Base-by-base conservation (phyloP, 2,797 vertebrate genomes). In the Nyctibius grandis region DNA sequence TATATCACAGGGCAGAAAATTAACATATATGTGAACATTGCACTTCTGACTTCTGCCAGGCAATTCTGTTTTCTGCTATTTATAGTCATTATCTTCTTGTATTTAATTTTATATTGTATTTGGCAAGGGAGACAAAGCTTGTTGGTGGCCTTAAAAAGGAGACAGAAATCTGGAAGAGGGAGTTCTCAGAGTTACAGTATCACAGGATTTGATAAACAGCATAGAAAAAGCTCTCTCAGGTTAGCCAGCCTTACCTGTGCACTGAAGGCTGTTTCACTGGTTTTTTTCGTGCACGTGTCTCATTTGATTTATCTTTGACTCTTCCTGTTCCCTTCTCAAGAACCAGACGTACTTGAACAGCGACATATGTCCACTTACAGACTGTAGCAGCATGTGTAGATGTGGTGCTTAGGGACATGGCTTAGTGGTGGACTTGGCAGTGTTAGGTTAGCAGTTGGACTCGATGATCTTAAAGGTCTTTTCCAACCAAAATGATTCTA, bases 351-450 rank as follows among this genome's bases (percentile, higher is more conserved):
- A 44, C 2, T 21, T 29, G 17, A 88, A 36, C 45, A 44, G 47
- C 60, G 50, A 50, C 0, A 0, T 34, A 61, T 85, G 34, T 34
- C 33, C 4, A 5, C 44, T 79, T n/a, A n/a, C n/a, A n/a, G n/a
- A n/a, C n/a, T n/a, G n/a, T n/a, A n/a, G n/a, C n/a, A n/a, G n/a
- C n/a, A n/a, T n/a, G n/a, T n/a, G n/a, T n/a, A n/a, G n/a, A n/a
- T n/a, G n/a, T n/a, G n/a, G n/a, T n/a, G n/a, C n/a, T n/a, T n/a
- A n/a, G n/a, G n/a, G n/a, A n/a, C n/a, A n/a, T n/a, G n/a, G n/a
- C n/a, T n/a, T n/a, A n/a, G n/a, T n/a, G n/a, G n/a, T n/a, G n/a
- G n/a, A n/a, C n/a, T n/a, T n/a, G n/a, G n/a, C n/a, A n/a, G n/a
- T n/a, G n/a, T n/a, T n/a, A n/a, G n/a, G n/a, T n/a, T n/a, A n/a